Evolutionary conservation across 2,888 invertebrate species (phyloP).

Genomic region (Andrena chrysosceles): DNA sequence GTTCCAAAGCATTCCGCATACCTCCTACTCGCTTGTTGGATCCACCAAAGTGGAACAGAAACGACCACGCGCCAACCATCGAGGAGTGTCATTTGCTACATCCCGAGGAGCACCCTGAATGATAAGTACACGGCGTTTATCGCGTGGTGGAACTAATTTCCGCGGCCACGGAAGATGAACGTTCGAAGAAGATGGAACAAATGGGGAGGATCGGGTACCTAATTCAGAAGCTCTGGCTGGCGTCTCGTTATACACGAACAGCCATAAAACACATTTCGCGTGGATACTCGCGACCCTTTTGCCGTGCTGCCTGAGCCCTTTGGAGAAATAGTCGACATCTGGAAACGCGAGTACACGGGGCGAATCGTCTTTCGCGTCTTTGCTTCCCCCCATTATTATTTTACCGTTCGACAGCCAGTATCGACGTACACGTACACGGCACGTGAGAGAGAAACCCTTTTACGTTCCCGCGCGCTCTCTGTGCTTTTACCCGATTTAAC

Average conservation of each 20-base stretch:
- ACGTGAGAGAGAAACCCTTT: constrained; percentile 77
- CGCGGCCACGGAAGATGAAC: constrained; percentile 59
- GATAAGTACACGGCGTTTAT: neutral
- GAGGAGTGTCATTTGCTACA: neutral
- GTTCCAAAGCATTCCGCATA: no score
- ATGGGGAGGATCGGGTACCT: constrained; percentile 44
- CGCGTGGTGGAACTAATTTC: constrained; percentile 55
- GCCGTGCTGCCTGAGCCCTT: constrained; percentile 50
- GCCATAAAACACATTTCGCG: constrained; percentile 58
- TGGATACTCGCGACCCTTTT: neutral
- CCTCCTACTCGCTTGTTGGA: no score
- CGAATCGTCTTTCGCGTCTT: constrained; percentile 54
- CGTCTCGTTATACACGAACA: constrained; percentile 51
- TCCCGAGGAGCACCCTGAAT: neutral
- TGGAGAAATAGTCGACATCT: constrained; percentile 60
- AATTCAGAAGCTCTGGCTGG: constrained; percentile 46
- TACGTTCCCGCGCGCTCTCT: constrained; percentile 63
- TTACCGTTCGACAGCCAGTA: constrained; percentile 75
- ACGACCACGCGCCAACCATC: neutral
- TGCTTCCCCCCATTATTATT: constrained; percentile 77
- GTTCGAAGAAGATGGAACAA: constrained; percentile 55
- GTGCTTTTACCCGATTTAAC: constrained; percentile 78
- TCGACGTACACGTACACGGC: constrained; percentile 78
- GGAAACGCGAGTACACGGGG: constrained; percentile 27
- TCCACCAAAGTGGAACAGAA: no score